Base-by-base conservation (phyloP, 2,113 vertebrate species). In the Nannospalax galili region DNA sequence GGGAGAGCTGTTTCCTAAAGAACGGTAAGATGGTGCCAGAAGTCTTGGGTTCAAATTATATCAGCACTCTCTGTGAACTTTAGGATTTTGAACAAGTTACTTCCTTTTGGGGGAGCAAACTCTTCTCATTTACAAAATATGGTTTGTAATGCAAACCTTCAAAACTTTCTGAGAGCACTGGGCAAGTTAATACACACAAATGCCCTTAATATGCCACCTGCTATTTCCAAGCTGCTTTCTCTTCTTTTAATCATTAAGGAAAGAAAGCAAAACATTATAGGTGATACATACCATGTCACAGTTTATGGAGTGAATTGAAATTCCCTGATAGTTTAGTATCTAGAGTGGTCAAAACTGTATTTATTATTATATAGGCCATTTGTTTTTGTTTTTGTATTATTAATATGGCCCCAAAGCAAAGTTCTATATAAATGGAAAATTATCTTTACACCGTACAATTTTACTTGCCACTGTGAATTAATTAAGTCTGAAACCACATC, bases 371-470 rank as follows among this genome's bases (percentile, higher is more conserved):
- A 90, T 48, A 89, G 60, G 5, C 48, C 77, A 65, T 91, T 94
- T 95, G 32, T 93, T 96, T 93, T 92, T 80, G 84, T 93, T 96
- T 94, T 86, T 70, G 22, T 84, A 82, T 73, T 35, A 88, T 93
- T 93, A 88, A 90, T 90, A 37, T 60, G 56, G 1, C 65, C 82
- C 28, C 62, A 93, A 84, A 92, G 42, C 58, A 87, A 88, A 73
- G 64, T 94, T 94, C 28, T 95, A 10, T 70, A 85, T 85, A 95
- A 82, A 95, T 37, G 17, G 11, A 84, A 95, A 73, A n/a, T 88
- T 56, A 82, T 81, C 70, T 91, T 95, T 95, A 95, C 92, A 91
- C 65, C 20, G 17, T 60, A 56, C 2, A 30, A 45, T 90, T 90
- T 96, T 75, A 69, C 48, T 94, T 96, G 45, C 40, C 45, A 64